phyloP scores from a whole-genome alignment of 2,113 vertebrate genomes.

The Pterocles burchelli region DNA sequence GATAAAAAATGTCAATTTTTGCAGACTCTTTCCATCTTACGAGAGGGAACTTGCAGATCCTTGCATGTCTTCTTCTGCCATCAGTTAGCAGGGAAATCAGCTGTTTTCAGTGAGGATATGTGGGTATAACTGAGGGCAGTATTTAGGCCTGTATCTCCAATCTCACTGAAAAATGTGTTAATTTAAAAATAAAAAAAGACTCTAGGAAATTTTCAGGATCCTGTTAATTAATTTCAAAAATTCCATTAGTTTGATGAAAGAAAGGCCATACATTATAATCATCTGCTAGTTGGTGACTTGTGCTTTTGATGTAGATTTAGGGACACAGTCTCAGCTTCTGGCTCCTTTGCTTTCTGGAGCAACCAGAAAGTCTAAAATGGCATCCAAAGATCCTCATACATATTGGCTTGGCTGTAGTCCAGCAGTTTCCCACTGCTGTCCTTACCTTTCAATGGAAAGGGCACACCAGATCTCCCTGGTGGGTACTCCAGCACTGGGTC shows the following conservation, averaged over 20 bases:
- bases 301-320: not conserved
- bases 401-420: not conserved
- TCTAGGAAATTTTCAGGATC: not conserved
- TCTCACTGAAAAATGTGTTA: not conserved
- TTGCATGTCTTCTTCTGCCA: not conserved
- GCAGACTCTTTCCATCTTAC: not conserved
- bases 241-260: not conserved
- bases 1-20: not conserved
- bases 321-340: not conserved
- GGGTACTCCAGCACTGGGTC: not conserved
- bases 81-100: not conserved
- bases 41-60: not conserved
- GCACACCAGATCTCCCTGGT: not conserved
- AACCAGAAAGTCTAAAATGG: not conserved
- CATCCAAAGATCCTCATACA: not conserved
- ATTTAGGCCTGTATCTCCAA: not conserved
- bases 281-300: not conserved
- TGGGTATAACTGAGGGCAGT: not conserved
- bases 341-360: not conserved
- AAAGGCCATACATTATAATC: not conserved
- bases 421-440: not conserved
- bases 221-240: not conserved
- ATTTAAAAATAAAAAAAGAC: not conserved
- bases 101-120: not conserved
- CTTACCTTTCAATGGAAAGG: not conserved